Evolutionary conservation across 92 coral and sea anemone genomes (phyloP).

Genomic region (Parazoanthus darwini): DNA sequence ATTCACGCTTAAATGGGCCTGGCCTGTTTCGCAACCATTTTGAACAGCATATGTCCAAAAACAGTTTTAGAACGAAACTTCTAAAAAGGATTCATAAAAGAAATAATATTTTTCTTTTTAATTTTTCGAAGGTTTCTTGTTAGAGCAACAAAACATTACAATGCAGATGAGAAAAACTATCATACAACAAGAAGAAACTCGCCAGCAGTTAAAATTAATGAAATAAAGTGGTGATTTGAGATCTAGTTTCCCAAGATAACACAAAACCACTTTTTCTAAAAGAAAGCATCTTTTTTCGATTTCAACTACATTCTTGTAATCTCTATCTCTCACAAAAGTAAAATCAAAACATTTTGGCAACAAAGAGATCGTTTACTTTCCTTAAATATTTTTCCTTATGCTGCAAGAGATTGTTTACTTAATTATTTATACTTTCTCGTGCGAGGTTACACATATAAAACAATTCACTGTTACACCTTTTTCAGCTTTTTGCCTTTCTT

Average conservation of each 20-base stretch:
- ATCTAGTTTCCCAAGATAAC: not conserved
- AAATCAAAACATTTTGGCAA: slow-evolving; percentile 3
- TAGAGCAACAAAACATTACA: not conserved
- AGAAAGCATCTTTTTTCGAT: not conserved
- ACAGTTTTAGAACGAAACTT: not conserved
- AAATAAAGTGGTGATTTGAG: slow-evolving; percentile 11
- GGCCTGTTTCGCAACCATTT: slow-evolving; percentile 21
- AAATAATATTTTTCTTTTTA: not conserved
- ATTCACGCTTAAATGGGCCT: slow-evolving; percentile 12
- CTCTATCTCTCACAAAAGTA: not conserved
- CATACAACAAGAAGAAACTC: not conserved
- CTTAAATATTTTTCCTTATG: not conserved
- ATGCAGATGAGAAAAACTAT: not conserved
- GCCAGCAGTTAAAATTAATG: not conserved
- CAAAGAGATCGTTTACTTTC: not conserved
- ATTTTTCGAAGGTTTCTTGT: not conserved
- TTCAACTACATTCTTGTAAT: not conserved
- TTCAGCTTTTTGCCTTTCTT: not conserved
- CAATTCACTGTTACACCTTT: not conserved
- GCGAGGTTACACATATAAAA: not conserved
- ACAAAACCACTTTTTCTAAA: not conserved
- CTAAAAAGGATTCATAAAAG: not conserved
- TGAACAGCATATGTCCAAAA: slow-evolving; percentile 6
- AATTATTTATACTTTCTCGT: slow-evolving; percentile 10
- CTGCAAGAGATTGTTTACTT: not conserved